Base-by-base conservation (phyloP, 2,113 vertebrate species). In the Etheostoma cragini region DNA sequence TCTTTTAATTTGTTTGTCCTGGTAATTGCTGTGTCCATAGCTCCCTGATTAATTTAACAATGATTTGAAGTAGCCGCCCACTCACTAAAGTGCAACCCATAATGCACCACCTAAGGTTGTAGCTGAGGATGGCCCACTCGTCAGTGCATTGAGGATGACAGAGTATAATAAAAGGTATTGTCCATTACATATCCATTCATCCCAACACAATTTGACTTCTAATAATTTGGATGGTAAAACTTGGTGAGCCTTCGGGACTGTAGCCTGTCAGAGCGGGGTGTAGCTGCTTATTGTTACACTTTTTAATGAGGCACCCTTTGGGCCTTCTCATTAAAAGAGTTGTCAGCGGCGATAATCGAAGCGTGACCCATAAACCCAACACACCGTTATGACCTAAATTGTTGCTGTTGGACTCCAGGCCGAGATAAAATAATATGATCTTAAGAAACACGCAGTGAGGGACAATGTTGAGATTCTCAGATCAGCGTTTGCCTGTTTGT, bases 251-350 rank as follows among this genome's bases (percentile, higher is more conserved):
- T 54, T 54, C 68, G 66, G 61, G 66, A 63, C 70, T 22, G 26
- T 21, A 63, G 47, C 38, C 53, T 76, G 50, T 30, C 45, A 49
- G 64, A 30, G 49, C 50, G 56, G 73, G 46, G 52, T 76, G 79
- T 42, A 19, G 38, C 57, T 60, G 68, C 60, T 77, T 87, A 76
- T 70, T 71, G 47, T 76, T 72, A 74, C 24, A 52, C 38, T 80
- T 81, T 76, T 79, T 83, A 83, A 86, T 50, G 72, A 86, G 77
- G 66, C 38, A 72, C 76, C 72, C 75, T 54, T 58, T 63, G 75
- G 68, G 71, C 70, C 67, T 66, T 21, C 80, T 83, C 68, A 83
- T 86, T 89, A 91, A 73, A 72, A 63, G 67, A 79, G 61, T 72
- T 87, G 82, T 82, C 80, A 74, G 49, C 38, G 8, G 84, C 6